phyloP scores from a whole-genome alignment of 2,113 vertebrate species.

The Megatriorchis doriae region DNA sequence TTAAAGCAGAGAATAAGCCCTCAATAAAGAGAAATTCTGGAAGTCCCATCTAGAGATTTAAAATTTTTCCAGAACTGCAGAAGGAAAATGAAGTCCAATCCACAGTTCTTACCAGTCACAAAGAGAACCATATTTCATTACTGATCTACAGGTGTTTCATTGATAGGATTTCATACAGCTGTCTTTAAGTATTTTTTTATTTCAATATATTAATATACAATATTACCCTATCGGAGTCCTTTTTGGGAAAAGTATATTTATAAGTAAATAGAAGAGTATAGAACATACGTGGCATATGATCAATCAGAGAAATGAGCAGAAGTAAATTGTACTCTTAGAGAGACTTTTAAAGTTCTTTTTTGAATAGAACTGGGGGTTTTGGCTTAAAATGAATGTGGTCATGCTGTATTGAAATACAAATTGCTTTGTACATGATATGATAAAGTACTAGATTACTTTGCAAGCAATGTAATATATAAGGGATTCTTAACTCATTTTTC shows the following conservation, averaged over 20 bases:
- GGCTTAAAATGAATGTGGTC: neutral
- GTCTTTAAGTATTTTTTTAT: neutral
- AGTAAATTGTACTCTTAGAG: neutral
- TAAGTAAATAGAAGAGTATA: neutral
- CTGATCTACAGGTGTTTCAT: neutral
- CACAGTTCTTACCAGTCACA: neutral
- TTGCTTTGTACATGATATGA: neutral
- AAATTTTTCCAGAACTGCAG: neutral
- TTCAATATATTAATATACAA: neutral
- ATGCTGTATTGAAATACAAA: neutral
- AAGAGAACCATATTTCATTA: neutral
- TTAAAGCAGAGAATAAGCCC: neutral
- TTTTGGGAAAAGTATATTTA: neutral
- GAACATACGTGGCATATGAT: neutral
- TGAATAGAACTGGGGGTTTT: neutral
- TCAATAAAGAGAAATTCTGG: neutral
- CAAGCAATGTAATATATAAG: neutral
- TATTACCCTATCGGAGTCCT: neutral
- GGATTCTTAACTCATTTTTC: neutral
- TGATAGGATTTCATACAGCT: neutral
- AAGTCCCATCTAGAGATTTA: neutral
- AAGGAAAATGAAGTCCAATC: neutral
- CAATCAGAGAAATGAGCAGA: neutral
- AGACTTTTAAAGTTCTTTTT: neutral
- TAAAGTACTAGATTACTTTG: neutral